phyloP scores from a whole-genome alignment of 2,888 invertebrate genomes.

The Lasioglossum pauxillum region DNA sequence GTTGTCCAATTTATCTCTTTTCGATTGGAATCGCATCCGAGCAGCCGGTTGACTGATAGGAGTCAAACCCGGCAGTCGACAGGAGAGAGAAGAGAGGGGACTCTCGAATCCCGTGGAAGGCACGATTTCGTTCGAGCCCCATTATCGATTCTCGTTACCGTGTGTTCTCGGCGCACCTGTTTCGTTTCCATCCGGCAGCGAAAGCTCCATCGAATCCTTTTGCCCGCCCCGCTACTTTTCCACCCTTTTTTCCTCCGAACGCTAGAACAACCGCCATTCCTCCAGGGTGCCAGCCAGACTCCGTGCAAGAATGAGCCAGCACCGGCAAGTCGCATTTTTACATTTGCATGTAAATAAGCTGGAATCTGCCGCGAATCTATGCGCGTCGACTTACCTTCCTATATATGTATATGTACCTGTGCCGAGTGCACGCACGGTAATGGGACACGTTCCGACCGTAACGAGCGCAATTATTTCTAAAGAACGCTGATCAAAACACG shows the following conservation, averaged over 20 bases:
- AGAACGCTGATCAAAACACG: conserved; percentile 1
- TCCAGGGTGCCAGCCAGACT: conserved; percentile 17
- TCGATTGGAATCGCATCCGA: conserved; percentile 13
- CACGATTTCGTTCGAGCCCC: conserved; percentile 46
- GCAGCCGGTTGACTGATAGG: conserved; percentile 26
- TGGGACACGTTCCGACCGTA: conserved; percentile 1
- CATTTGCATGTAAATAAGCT: conserved; percentile 79
- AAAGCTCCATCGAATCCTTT: conserved; percentile 45
- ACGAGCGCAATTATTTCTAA: conserved; percentile 28
- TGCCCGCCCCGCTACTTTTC: not conserved
- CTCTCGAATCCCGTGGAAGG: conserved; percentile 6
- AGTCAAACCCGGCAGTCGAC: conserved; percentile 10
- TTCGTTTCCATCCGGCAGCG: conserved; percentile 53
- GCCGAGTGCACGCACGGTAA: not conserved
- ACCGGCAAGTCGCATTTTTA: conserved; percentile 66
- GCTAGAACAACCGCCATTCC: not conserved
- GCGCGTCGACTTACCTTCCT: not conserved
- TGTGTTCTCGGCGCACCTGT: conserved; percentile 38
- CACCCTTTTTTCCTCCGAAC: not conserved
- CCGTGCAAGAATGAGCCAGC: conserved; percentile 49
- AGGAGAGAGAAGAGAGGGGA: not conserved
- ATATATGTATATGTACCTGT: not conserved
- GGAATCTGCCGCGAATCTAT: conserved; percentile 49
- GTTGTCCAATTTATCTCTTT: conserved; percentile 29
- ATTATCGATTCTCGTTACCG: conserved; percentile 67